Base-by-base conservation (phyloP, 2,888 invertebrate species). In the Antheraea assamensis region DNA sequence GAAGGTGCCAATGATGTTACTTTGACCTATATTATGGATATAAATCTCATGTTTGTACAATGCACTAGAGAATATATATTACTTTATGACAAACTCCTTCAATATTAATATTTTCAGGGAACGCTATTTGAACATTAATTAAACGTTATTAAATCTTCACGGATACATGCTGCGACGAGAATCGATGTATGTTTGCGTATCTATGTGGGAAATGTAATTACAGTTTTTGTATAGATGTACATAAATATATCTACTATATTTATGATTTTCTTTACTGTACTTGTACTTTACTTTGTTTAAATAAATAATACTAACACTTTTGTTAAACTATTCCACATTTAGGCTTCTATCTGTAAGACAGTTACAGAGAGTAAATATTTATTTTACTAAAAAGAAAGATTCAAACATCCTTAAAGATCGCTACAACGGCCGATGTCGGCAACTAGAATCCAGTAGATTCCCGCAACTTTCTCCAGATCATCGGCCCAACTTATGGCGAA, bases 81-180 rank as follows among this genome's bases (percentile, higher is more conserved):
- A 30, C 15, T 17, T 64, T 30, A 64, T 30, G 13, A 64, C 30
- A 27, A 64, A 30, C 27, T 15, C n/a, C 42, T 19, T 72, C 42
- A 27, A 64, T 64, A 64, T 64, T 64, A 64, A 64, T 64, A 64
- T 17, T n/a, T n/a, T 17, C 27, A 2, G 61, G 17, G 7, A 30
- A 3, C 61, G 61, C 27, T 30, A 64, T 64, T 64, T 64, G 61
- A 64, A 4, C 5, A 30, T 64, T 64, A 27, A 64, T 64, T 30
- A 64, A 64, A 30, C 4, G 27, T 30, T 64, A 64, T 64, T 64
- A 64, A 64, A 64, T 3, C 61, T 30, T 30, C 17, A 5, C 10
- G 61, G 30, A 64, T 64, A 64, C 61, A 64, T 64, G 61, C 61
- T 64, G 30, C 30, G 61, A 64, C 61, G 30, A 64, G 30, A 64